Evolutionary conservation across 1,140 invertebrate species (phyloP).

Genomic region (Euwallacea fornicatus): DNA sequence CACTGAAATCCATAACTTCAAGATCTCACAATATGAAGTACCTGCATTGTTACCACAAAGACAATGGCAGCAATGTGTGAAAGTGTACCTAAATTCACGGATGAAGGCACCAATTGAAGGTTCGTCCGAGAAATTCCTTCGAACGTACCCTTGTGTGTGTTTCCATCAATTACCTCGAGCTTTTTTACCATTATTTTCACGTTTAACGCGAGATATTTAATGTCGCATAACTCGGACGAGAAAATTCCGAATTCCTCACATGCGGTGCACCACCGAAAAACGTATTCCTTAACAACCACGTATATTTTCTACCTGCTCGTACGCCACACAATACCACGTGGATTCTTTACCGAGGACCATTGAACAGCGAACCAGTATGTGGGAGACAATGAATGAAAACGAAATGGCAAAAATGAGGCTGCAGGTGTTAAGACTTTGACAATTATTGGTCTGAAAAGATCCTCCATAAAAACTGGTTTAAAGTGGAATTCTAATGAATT

Average conservation of each 20-base stretch:
- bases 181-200: too few species aligned
- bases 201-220: too few species aligned
- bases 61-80: constrained; percentile 40
- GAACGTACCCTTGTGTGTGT: background rate
- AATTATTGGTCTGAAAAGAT: background rate
- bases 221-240: too few species aligned
- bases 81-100: constrained; percentile 40
- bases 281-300: too few species aligned
- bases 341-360: background rate
- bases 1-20: too few species aligned
- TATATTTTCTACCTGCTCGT: background rate
- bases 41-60: constrained; percentile 10
- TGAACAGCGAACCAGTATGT: background rate
- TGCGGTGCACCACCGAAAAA: too few species aligned
- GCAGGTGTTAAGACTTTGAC: constrained; percentile 10
- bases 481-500: background rate
- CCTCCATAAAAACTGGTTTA: background rate
- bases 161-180: background rate
- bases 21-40: too few species aligned
- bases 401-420: constrained; percentile 4
- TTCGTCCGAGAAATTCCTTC: constrained; percentile 26
- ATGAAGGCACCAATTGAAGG: constrained; percentile 33
- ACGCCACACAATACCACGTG: background rate
- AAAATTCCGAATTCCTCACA: too few species aligned
- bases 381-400: constrained; percentile 2